Evolutionary conservation across 2,888 invertebrate genomes (phyloP).

Genomic region (Cremastinae sp.): DNA sequence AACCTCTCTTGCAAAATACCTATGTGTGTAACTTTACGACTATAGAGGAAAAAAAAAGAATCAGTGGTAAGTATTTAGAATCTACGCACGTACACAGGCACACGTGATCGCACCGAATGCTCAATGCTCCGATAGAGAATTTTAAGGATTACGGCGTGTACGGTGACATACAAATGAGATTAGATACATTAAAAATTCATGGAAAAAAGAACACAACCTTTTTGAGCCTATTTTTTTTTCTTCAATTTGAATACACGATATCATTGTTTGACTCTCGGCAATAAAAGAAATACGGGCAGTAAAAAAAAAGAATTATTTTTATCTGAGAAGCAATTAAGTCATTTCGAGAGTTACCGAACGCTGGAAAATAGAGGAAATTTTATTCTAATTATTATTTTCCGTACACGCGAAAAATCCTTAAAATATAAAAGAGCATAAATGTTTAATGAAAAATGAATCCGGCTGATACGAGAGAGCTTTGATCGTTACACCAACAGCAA

Average conservation of each 20-base stretch:
- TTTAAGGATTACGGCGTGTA: conserved; percentile 23
- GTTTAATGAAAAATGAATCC: conserved; percentile 1
- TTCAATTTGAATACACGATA: background rate
- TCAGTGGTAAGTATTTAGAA: conserved; percentile 70
- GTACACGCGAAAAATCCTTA: background rate
- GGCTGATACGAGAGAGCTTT: conserved; percentile 39
- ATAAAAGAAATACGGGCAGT: too few species aligned
- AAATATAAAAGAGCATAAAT: background rate
- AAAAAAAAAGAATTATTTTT: too few species aligned
- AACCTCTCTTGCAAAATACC: conserved; percentile 53
- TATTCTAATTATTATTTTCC: too few species aligned
- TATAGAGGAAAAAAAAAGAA: conserved; percentile 56
- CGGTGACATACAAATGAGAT: conserved; percentile 8
- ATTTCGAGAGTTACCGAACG: too few species aligned
- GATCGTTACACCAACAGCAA: conserved; percentile 51
- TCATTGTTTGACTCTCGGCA: background rate
- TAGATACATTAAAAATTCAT: conserved; percentile 11
- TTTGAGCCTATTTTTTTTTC: background rate
- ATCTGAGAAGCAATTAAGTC: too few species aligned
- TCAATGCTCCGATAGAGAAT: conserved; percentile 42
- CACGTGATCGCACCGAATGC: conserved; percentile 36
- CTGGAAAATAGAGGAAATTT: too few species aligned
- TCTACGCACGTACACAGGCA: conserved; percentile 57
- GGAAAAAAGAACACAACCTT: background rate
- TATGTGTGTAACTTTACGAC: conserved; percentile 61